Conservation (phyloP, 2,888 invertebrate species). For the Thymelicus sylvestris region DNA sequence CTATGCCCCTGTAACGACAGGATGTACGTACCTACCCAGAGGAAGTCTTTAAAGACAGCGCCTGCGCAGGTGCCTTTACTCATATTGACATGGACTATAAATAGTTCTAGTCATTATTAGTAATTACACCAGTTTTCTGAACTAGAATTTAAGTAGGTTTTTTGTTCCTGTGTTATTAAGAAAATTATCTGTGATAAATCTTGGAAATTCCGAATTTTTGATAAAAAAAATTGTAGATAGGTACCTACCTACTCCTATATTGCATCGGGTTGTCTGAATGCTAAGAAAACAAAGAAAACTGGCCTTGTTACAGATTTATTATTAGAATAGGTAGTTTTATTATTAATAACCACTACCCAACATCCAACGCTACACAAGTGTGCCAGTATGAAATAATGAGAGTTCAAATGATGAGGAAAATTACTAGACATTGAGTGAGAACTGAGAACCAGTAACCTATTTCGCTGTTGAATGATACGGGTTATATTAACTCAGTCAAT, state of each 20-base stretch:
- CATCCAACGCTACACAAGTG: not conserved
- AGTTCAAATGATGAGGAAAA: constrained; percentile 24
- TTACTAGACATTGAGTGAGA: constrained; percentile 10
- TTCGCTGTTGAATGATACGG: constrained; percentile 30
- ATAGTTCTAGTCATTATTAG: not conserved
- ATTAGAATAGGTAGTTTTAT: no score
- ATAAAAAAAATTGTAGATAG: no score
- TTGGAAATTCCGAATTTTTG: no score
- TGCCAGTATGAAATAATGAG: constrained; percentile 9
- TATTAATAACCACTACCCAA: no score
- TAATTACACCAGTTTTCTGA: not conserved
- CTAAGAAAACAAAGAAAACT: no score
- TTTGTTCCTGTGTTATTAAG: no score
- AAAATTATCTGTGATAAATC: no score
- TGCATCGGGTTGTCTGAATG: no score
- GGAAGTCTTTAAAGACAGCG: constrained; percentile 7
- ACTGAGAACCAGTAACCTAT: constrained; percentile 24
- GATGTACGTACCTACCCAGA: not conserved
- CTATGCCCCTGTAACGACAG: not conserved
- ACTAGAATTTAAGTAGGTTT: no score
- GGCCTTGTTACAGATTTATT: no score
- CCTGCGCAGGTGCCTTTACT: constrained; percentile 12
- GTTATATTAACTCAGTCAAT: constrained; percentile 9
- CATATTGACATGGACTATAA: not conserved
- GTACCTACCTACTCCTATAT: no score